A percentile compares a stretch with the other conserved stretches of the same genome.
Conservation (phyloP, 2,888 invertebrate genomes). For the Ptilodon capucinus region DNA sequence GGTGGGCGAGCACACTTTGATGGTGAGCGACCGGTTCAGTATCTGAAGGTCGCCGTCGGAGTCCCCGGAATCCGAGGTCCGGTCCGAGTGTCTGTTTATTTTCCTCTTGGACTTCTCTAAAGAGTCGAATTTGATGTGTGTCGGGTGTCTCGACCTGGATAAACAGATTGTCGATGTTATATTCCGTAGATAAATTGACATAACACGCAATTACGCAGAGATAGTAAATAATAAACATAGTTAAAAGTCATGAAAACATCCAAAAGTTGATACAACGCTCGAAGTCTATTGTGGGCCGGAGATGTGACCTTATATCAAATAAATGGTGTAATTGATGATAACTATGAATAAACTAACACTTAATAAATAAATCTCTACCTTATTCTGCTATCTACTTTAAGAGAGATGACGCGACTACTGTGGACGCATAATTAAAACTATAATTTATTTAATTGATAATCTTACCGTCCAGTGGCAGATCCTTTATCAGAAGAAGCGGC, state of each 20-base stretch:
- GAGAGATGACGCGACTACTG: too few relatives aligned
- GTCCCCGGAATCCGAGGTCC: conserved; percentile 72
- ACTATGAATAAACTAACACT: background rate
- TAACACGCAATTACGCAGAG: background rate
- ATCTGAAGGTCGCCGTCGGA: conserved; percentile 77
- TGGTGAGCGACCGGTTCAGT: conserved; percentile 75
- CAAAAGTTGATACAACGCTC: background rate
- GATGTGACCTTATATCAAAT: background rate
- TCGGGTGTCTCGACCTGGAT: conserved; percentile 50
- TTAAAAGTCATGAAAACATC: background rate
- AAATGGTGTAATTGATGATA: background rate
- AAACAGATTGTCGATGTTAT: background rate
- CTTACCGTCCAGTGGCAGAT: conserved; percentile 48
- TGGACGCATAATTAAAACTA: too few relatives aligned
- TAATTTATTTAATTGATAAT: too few relatives aligned
- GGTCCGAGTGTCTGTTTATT: conserved; percentile 42
- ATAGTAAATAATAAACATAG: background rate
- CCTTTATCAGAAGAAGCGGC: conserved; percentile 49
- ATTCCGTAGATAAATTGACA: background rate
- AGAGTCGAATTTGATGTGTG: conserved; percentile 44
- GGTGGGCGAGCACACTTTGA: conserved; percentile 80
- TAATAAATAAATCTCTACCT: background rate
- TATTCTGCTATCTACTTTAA: background rate
- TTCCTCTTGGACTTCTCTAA: conserved; percentile 48
- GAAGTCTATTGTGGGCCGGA: background rate